Evolutionary conservation across 2,113 vertebrate species (phyloP).

Genomic region (Syngnathus scovelli): DNA sequence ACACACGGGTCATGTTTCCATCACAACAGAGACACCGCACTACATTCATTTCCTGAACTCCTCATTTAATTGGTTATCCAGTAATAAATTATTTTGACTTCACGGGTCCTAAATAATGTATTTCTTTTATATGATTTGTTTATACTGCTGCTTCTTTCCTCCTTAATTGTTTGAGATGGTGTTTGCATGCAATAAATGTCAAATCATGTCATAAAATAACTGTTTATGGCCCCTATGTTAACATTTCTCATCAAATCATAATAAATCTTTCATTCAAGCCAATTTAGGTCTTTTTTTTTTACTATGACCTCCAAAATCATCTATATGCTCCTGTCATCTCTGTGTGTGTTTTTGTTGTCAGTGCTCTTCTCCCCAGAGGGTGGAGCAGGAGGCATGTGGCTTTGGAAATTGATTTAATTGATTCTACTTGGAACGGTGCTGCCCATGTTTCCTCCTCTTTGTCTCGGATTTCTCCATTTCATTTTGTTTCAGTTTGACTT

Average conservation of each 20-base stretch:
- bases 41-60: constrained; percentile 5
- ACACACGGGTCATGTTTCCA: neutral
- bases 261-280: neutral
- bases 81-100: neutral
- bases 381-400: constrained; percentile 40
- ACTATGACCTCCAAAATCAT: neutral
- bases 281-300: neutral
- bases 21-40: neutral
- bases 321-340: constrained; percentile 18
- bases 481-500: neutral
- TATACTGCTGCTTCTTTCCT: neutral
- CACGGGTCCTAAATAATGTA: neutral
- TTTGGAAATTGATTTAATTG: constrained; percentile 35
- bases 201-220: neutral
- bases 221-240: constrained; percentile 19
- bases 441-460: constrained; percentile 11
- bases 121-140: neutral
- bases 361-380: constrained; percentile 35
- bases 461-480: constrained; percentile 4
- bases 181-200: constrained; percentile 4
- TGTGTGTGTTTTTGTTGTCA: constrained; percentile 30
- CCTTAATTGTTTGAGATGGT: neutral
- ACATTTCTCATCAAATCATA: neutral
- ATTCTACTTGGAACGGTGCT: constrained; percentile 23
- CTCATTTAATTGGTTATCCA: neutral